A percentile compares a stretch with the other conserved stretches of the same genome.
Evolutionary conservation across 2,113 vertebrate species (phyloP).

Genomic region (Crocuta crocuta): DNA sequence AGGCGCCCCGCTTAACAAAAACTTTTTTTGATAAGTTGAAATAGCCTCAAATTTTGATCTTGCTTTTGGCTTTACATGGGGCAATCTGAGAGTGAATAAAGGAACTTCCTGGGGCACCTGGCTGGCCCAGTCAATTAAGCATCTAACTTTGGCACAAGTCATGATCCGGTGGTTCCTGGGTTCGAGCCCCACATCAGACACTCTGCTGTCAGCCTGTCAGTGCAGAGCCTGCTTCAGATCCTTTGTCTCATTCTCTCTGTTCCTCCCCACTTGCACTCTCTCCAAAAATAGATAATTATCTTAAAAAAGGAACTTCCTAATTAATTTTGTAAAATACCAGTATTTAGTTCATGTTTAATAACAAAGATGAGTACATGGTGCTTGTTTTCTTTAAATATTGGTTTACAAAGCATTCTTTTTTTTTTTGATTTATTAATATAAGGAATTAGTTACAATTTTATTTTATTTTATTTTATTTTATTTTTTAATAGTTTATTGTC

Average conservation of each 20-base stretch:
- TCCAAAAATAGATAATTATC: no score
- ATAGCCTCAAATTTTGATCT: not conserved
- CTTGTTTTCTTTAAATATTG: not conserved
- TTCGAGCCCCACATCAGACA: no score
- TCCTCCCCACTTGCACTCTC: no score
- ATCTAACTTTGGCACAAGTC: no score
- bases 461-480: not conserved
- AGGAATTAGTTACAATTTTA: not conserved
- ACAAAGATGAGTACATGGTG: not conserved
- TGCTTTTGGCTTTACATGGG: not conserved
- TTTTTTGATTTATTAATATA: not conserved
- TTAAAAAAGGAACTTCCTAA: not conserved
- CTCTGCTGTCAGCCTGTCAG: no score
- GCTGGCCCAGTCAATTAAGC: no score
- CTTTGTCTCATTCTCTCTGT: no score
- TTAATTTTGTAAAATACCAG: not conserved
- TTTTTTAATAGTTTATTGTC: no score
- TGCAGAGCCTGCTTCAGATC: no score
- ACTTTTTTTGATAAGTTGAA: not conserved
- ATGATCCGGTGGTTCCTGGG: no score
- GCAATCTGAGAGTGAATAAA: not conserved
- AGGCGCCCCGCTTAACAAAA: not conserved
- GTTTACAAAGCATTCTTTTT: not conserved
- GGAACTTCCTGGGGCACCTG: not conserved
- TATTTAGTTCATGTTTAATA: not conserved